These are phyloP conservation scores for Coranthus polyacanthus DNA, from an alignment of 2,797 vertebrate genomes.

Conservation along the genomic window DNA sequence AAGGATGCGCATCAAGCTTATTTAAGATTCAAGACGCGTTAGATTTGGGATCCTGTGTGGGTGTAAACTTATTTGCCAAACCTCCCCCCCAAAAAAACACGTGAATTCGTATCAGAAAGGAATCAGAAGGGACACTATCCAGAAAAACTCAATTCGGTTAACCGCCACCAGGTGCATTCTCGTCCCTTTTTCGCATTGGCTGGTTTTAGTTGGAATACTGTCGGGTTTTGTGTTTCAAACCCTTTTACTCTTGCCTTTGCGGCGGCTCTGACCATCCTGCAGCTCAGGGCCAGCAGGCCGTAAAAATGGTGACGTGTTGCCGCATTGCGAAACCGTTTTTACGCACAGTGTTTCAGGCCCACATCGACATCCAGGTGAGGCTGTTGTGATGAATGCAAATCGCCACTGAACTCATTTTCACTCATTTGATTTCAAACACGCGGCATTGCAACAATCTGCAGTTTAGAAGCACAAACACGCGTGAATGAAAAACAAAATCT, in stretches of 20 bases:
- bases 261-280: constrained; percentile 16
- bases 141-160: neutral
- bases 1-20: neutral
- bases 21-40: constrained; percentile 20
- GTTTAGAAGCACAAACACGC: neutral
- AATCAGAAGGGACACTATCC: neutral
- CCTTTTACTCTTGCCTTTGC: neutral
- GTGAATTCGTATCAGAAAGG: neutral
- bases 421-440: neutral
- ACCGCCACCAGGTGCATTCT: neutral
- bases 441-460: neutral
- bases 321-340: constrained; percentile 80
- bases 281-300: constrained; percentile 44
- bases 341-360: constrained; percentile 40
- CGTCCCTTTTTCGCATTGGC: neutral
- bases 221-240: neutral
- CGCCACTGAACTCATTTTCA: neutral
- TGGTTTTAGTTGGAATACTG: neutral
- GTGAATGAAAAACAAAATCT: too few relatives aligned
- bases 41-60: neutral
- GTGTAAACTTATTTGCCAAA: constrained; percentile 3
- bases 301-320: constrained; percentile 62
- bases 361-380: constrained; percentile 7
- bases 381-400: constrained; percentile 4
- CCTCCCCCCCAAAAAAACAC: neutral